phyloP scores from a whole-genome alignment of 2,797 vertebrate species.

The Gymnodraco acuticeps region DNA sequence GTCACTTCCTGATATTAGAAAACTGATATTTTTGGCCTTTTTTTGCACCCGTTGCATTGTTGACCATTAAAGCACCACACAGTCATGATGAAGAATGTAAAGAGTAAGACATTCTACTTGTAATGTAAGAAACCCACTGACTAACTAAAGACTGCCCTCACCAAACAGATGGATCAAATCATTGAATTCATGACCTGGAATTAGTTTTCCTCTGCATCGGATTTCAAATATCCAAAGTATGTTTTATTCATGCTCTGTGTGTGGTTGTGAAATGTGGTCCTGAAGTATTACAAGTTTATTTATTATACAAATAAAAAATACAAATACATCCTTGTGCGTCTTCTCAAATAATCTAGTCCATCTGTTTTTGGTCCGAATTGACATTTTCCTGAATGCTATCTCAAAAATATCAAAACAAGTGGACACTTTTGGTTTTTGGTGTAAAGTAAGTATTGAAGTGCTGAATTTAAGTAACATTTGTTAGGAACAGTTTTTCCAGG shows the following conservation, averaged over 20 bases:
- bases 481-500: neutral
- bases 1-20: neutral
- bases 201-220: constrained; percentile 37
- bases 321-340: constrained; percentile 6
- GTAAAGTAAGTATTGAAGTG: too few species aligned
- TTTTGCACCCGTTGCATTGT: constrained; percentile 18
- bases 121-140: constrained; percentile 23
- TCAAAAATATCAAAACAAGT: neutral
- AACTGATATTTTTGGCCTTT: constrained; percentile 32
- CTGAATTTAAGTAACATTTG: neutral
- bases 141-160: neutral
- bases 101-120: constrained; percentile 30
- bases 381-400: neutral
- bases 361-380: neutral
- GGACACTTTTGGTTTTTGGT: neutral
- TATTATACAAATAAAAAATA: constrained; percentile 84
- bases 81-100: constrained; percentile 47
- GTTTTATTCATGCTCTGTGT: constrained; percentile 66
- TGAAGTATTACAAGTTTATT: constrained; percentile 82
- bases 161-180: neutral
- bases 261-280: constrained; percentile 82
- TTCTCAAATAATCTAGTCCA: neutral
- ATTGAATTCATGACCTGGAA: constrained; percentile 5
- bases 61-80: constrained; percentile 7
- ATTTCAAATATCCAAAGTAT: constrained; percentile 57